Evolutionary conservation across 2,113 vertebrate species (phyloP).

Genomic region (Nesospiza acunhae): DNA sequence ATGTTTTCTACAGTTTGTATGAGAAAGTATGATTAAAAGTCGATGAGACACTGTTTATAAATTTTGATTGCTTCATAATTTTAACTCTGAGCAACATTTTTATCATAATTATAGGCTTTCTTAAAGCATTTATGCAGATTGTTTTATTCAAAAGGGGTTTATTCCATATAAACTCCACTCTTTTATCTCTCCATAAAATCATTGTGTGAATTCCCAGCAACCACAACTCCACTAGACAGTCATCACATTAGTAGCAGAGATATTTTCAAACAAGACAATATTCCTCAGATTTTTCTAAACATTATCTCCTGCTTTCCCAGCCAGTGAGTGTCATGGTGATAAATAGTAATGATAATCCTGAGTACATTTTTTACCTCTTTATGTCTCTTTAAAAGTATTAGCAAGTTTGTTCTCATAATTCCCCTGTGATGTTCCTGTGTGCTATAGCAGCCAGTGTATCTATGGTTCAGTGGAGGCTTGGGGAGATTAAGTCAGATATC

Average conservation of each 20-base stretch:
- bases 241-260: constrained; percentile 14
- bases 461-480: neutral
- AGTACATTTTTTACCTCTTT: neutral
- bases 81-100: constrained; percentile 88
- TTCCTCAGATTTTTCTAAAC: neutral
- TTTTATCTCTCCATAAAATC: constrained; percentile 79
- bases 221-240: constrained; percentile 60
- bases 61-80: constrained; percentile 90
- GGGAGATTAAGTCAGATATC: neutral
- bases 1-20: constrained; percentile 80
- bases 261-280: neutral
- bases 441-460: neutral
- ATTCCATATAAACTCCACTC: constrained; percentile 83
- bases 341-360: neutral
- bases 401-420: neutral
- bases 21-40: constrained; percentile 86
- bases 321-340: neutral
- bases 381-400: neutral
- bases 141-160: constrained; percentile 83
- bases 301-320: neutral
- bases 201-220: constrained; percentile 67
- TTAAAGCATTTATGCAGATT: constrained; percentile 86
- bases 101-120: constrained; percentile 88
- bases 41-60: constrained; percentile 86
- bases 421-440: neutral